Conservation (phyloP, 2,888 invertebrate genomes). For the Tachina grossa region DNA sequence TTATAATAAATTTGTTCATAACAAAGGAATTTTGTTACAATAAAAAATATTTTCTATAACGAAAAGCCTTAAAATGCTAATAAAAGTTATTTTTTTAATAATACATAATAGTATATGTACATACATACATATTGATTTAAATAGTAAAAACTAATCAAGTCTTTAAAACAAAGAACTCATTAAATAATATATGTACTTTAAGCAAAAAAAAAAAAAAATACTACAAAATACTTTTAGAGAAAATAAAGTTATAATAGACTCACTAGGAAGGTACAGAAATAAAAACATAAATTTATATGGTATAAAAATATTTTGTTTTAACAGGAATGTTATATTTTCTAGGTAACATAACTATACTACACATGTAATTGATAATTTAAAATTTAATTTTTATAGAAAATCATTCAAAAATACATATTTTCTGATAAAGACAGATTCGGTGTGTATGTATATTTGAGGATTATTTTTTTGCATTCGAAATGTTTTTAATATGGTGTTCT, state of each 20-base stretch:
- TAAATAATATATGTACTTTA: constrained; percentile 52
- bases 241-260: constrained; percentile 45
- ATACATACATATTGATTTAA: constrained; percentile 26
- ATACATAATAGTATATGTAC: constrained; percentile 10
- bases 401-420: too few relatives aligned
- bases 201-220: constrained; percentile 45
- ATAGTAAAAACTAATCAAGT: constrained; percentile 64
- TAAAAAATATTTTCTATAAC: constrained; percentile 67
- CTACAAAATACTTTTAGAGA: constrained; percentile 63
- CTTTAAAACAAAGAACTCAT: constrained; percentile 59
- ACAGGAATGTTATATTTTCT: constrained; percentile 48
- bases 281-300: constrained; percentile 7
- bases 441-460: too few relatives aligned
- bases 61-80: constrained; percentile 63
- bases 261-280: constrained; percentile 42
- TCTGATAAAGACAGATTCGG: too few relatives aligned
- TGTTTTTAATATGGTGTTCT: too few relatives aligned
- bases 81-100: constrained; percentile 13
- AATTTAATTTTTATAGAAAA: background rate
- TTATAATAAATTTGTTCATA: constrained; percentile 9
- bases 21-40: constrained; percentile 9
- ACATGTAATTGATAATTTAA: background rate
- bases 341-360: constrained; percentile 9
- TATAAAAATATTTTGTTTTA: constrained; percentile 1
- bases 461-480: too few relatives aligned